Base-by-base conservation (phyloP, 2,888 invertebrate species). In the Smittia aterrima region DNA sequence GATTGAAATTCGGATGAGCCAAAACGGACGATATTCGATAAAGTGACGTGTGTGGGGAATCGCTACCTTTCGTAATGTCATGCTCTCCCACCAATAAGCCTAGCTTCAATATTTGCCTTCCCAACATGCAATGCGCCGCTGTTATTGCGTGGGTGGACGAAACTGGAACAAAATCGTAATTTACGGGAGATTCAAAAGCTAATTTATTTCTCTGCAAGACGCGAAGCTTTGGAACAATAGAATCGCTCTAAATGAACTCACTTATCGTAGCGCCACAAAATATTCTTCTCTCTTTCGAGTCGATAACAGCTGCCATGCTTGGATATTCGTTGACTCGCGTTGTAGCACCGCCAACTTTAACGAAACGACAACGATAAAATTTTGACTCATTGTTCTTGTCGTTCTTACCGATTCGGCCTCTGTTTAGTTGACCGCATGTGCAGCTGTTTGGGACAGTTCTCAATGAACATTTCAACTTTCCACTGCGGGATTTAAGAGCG, bases 231-330 rank as follows among this genome's bases (percentile, higher is more conserved):
- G n/a, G n/a, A 4, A 4, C 3, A n/a, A 13, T 47, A 47, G 3
- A 47, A 47, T 11, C 3, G 11, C 53, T 16, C 53, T n/a, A 32
- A 6, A 32, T 32, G 4, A 32, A 40, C 70, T 24, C 80, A 75
- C 89, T 85, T 75, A 89, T 86, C 32, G 83, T 82, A 0, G 79
- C 86, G 0, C 88, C 88, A 77, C 89, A 88, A 75, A 81, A 82
- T n/a, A 86, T 78, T 70, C 53, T 1, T n/a, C 53, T 25, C 22
- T 70, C 53, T 9, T 20, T 53, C 9, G 74, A 24, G 66, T 82
- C 80, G 0, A 77, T 78, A 0, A 85, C 1, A 0, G 78, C 83
- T 0, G 76, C 81, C 84, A 84, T 83, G 82, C 82, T 82, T 0
- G 81, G 80, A 76, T 71, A 85, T 77, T 85, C 84, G 76, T 85